Conservation (phyloP, 2,797 vertebrate species). For the Xerus rutilus region DNA sequence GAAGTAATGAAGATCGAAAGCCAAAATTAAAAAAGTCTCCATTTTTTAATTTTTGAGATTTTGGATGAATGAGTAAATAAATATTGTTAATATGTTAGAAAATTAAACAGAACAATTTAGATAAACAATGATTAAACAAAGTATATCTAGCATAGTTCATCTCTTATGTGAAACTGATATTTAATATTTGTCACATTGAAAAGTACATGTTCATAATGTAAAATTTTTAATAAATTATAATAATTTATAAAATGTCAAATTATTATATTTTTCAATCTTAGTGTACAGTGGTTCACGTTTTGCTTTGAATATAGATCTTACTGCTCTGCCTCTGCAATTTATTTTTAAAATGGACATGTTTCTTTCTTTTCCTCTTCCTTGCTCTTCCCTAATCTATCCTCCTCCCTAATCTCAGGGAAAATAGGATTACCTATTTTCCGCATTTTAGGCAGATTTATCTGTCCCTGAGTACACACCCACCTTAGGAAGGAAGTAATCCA, state of each 20-base stretch:
- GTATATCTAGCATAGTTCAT: neutral
- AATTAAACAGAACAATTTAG: constrained; percentile 18
- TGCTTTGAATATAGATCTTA: too few species aligned
- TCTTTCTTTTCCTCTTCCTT: too few species aligned
- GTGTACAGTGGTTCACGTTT: too few species aligned
- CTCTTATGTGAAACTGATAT: neutral
- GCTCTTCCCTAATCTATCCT: too few species aligned
- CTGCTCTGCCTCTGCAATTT: too few species aligned
- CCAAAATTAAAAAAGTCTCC: neutral
- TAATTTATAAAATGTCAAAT: neutral
- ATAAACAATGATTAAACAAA: neutral
- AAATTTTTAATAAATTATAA: constrained; percentile 16
- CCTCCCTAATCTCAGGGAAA: too few species aligned
- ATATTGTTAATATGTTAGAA: neutral
- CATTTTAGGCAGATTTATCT: too few species aligned
- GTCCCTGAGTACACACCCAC: too few species aligned
- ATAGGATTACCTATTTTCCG: too few species aligned
- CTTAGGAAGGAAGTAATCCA: too few species aligned
- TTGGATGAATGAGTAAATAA: neutral
- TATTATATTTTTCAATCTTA: neutral
- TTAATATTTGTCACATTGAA: neutral
- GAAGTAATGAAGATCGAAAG: neutral
- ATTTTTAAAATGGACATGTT: too few species aligned
- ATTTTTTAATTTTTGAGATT: neutral
- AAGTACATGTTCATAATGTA: neutral